These are phyloP conservation scores for Cepaea nemoralis DNA, from an alignment of 1,140 invertebrate species.

Conservation along the genomic window DNA sequence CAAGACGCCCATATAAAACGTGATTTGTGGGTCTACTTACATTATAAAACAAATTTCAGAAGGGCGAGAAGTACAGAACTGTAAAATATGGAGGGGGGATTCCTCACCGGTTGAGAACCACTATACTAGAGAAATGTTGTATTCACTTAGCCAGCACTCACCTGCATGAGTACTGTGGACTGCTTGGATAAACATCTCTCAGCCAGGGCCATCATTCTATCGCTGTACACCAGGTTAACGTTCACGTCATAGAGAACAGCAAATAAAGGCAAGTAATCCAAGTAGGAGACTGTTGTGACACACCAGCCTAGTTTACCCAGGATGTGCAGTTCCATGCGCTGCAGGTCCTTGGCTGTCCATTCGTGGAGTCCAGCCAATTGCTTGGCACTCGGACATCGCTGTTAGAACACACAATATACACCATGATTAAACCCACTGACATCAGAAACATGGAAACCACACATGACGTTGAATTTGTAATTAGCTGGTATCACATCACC, in stretches of 20 bases:
- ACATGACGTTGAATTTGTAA: no score
- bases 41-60: no score
- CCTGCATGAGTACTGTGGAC: slow-evolving; percentile 26
- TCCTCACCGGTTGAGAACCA: no score
- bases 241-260: slow-evolving; percentile 1
- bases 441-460: no score
- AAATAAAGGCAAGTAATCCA: slow-evolving; percentile 8
- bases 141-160: no score
- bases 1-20: no score
- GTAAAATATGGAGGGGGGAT: no score
- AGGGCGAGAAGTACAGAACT: no score
- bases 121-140: no score
- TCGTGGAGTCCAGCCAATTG: neutral
- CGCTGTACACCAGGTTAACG: neutral
- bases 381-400: neutral
- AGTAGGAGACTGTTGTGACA: slow-evolving; percentile 6
- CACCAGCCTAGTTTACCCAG: slow-evolving; percentile 2
- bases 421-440: no score
- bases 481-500: no score
- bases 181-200: neutral
- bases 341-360: slow-evolving; percentile 33
- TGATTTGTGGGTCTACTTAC: no score
- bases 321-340: slow-evolving; percentile 27
- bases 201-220: neutral
- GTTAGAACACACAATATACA: neutral